Base-by-base conservation (phyloP, 1,140 invertebrate species). In the Drosophila pseudoobscura region DNA sequence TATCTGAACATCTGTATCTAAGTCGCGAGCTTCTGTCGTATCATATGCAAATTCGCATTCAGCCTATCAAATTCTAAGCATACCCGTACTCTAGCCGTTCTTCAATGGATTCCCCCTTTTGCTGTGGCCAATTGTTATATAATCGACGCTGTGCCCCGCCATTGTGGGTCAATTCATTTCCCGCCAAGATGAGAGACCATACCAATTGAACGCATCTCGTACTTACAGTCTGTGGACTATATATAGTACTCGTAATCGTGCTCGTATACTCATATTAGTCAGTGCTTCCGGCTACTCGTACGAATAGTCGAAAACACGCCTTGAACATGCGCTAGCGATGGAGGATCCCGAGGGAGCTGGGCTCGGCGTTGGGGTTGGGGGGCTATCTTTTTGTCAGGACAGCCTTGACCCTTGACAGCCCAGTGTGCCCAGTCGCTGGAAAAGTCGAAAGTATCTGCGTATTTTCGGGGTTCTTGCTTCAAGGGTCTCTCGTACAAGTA, bases 141-240 rank as follows among this genome's bases (percentile, higher is more conserved):
- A 66, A 66, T 66, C 46, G 15, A 8, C 49, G 22, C 6, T 31
- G 20, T 31, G 64, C 61, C 24, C 65, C 43, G 69, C 45, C 52
- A 57, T 69, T 69, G 65, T 69, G 63, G 65, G 63, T 69, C 63
- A 69, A 39, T 70, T 70, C 29, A 20, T 57, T 46, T 51, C 50
- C 29, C 24, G 55, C 20, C 4, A 39, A 39, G 35, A 39, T 24
- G 31, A 53, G 6, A 9, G 31, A 6, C 6, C 9, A 64, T 65
- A 65, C 24, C 50, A 68, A 56, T 66, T 66, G 49, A 65, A 41
- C n/a, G 62, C 26, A 31, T 44, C 44, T 58, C 22, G 6, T 13
- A 39, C 35, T 4, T 11, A 35, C 9, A 13, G 3, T 13, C 35
- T 13, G 11, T 13, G 29, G 11, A 9, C 1, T 29, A 41, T 13